Evolutionary conservation across 2,888 invertebrate genomes (phyloP).

Genomic region (Altica lythri): DNA sequence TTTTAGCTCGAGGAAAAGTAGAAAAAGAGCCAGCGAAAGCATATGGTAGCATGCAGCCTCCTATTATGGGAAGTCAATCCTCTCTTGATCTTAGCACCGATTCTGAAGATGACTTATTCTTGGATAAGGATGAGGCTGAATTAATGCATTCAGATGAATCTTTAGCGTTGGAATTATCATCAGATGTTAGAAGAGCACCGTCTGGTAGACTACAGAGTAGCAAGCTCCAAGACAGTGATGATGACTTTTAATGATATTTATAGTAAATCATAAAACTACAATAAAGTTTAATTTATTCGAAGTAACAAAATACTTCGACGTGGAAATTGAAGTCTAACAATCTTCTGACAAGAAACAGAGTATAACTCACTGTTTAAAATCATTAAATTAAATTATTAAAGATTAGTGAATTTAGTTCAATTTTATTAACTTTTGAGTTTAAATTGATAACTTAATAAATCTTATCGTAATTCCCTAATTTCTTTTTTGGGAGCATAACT

Average conservation of each 20-base stretch:
- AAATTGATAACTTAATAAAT: too few species aligned
- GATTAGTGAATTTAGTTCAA: too few species aligned
- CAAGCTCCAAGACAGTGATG: slow-evolving; percentile 54
- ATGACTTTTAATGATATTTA: slow-evolving; percentile 52
- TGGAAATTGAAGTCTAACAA: too few species aligned
- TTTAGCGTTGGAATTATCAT: slow-evolving; percentile 51
- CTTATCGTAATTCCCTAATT: too few species aligned
- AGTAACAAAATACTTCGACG: too few species aligned
- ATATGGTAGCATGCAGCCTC: slow-evolving; percentile 50
- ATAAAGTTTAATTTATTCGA: too few species aligned
- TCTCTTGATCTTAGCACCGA: slow-evolving; percentile 52
- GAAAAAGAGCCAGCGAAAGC: slow-evolving; percentile 41
- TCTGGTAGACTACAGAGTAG: slow-evolving; percentile 51
- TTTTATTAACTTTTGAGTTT: too few species aligned
- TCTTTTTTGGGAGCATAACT: too few species aligned
- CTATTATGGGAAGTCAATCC: slow-evolving; percentile 49
- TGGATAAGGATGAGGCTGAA: slow-evolving; percentile 56
- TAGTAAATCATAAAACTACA: too few species aligned
- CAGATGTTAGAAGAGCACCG: slow-evolving; percentile 45
- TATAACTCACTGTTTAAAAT: too few species aligned
- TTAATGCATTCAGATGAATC: slow-evolving; percentile 55
- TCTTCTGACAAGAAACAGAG: too few species aligned
- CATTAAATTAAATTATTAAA: too few species aligned
- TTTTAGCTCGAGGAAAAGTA: slow-evolving; percentile 43
- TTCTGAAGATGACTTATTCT: slow-evolving; percentile 54